A percentile compares a stretch with the other conserved stretches of the same genome.
Conservation (phyloP, 2,113 vertebrate genomes). For the Cyprinodon variegatus region DNA sequence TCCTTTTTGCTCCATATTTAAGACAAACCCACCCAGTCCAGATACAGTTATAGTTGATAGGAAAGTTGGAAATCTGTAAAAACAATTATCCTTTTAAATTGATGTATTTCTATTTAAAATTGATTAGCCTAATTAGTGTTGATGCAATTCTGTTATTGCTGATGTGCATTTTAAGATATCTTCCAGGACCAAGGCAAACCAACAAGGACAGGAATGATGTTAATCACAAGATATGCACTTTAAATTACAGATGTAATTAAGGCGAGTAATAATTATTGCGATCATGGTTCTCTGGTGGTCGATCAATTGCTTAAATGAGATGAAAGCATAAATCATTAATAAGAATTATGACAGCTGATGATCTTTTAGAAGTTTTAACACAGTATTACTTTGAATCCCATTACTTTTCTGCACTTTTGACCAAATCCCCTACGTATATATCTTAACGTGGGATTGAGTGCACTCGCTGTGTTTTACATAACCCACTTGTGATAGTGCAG, state of each 20-base stretch:
- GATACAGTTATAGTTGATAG: slow-evolving; percentile 56
- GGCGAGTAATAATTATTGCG: slow-evolving; percentile 49
- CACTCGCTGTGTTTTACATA: background rate
- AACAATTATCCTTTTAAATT: slow-evolving; percentile 68
- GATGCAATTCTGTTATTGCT: slow-evolving; percentile 24
- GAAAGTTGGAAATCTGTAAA: slow-evolving; percentile 50
- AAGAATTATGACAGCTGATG: background rate
- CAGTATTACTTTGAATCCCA: slow-evolving; percentile 6
- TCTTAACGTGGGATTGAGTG: background rate
- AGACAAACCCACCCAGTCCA: slow-evolving; percentile 62
- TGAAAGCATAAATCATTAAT: slow-evolving; percentile 21
- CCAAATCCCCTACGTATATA: background rate
- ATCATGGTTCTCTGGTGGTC: slow-evolving; percentile 33
- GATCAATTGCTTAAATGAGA: slow-evolving; percentile 33
- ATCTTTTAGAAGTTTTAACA: background rate
- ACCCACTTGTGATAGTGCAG: too few species aligned
- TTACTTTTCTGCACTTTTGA: background rate
- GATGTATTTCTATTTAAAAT: slow-evolving; percentile 10
- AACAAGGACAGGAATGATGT: slow-evolving; percentile 66
- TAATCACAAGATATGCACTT: slow-evolving; percentile 67
- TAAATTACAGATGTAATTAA: slow-evolving; percentile 68
- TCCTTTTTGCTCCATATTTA: slow-evolving; percentile 70
- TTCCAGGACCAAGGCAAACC: slow-evolving; percentile 64
- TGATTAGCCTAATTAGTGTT: slow-evolving; percentile 59
- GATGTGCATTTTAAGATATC: slow-evolving; percentile 44